Base-by-base conservation (phyloP, 2,113 vertebrate genomes). In the Tenebrosternarchus preto region DNA sequence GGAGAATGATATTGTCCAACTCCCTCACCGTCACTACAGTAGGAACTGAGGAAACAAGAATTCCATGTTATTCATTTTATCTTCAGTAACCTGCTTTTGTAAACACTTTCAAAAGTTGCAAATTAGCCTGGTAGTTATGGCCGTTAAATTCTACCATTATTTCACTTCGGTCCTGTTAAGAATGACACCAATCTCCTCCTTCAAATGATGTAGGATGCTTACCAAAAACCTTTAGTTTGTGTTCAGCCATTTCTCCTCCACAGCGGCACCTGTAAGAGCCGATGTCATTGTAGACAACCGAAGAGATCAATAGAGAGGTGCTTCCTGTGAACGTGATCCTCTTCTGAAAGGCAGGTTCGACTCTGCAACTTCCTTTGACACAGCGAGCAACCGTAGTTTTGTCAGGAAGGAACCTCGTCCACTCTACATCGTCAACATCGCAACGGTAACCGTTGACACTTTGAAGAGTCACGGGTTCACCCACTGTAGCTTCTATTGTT, bases 181-280 rank as follows among this genome's bases (percentile, higher is more conserved):
- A 46, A 50, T 9, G 43, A 50, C 43, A 50, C 12, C 8, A 11
- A 50, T 12, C 8, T 50, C 5, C 8, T 50, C 5, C 8, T 50
- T 50, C 43, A 43, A 43, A 43, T 5, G 6, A 43, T 5, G 6
- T 50, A 50, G 1, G 43, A 36, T 1, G 66, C 75, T 77, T 68
- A 77, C 75, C 11, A 36, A 24, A 67, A 24, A 67, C 63, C 0
- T 56, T 17, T 2, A 77, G 75, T 20, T 77, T 56, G 8, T 16
- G 20, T 36, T 33, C 19, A 56, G 20, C 17, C 25, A 0, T 0
- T 22, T 22, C 3, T 22, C 50, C 63, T 5, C 56, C 29, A 36
- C 75, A 77, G 25, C 9, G 67, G 29, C 43, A 67, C 2, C 0
- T 56, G 75, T 77, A 77, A 1, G 7, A 9, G 5, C 61, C 75